Base-by-base conservation (phyloP, 2,888 invertebrate species). In the Melieria crassipennis region DNA sequence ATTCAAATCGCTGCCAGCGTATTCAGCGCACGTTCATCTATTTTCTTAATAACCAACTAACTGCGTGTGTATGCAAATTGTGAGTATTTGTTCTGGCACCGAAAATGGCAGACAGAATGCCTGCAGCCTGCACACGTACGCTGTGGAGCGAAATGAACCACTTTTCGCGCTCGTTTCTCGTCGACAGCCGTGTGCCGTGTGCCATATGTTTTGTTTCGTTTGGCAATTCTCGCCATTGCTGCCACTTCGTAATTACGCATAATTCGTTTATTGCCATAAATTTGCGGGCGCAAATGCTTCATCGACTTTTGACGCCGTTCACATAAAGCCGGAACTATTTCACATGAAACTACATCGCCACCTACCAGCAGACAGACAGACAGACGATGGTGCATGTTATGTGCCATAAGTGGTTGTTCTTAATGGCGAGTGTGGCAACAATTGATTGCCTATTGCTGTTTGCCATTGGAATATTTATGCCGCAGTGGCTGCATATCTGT, bases 41-140 rank as follows among this genome's bases (percentile, higher is more conserved):
- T 30, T 30, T 30, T 30, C 30, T 30, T 30, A 30, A 30, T 30
- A 30, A 30, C 30, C 45, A 46, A 48, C 56, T 65, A 56, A 65
- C 55, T 65, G 45, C 45, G 46, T 55, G 65, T 65, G 56, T 65
- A 65, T 56, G 55, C 45, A 50, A 65, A 65, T 65, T 65, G 65
- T 65, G 65, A 65, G 46, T 3, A 30, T 30, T 30, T 30, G 30
- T 56, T 45, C 11, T 11, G 13, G 47, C n/a, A 45, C 65, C 46
- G 10, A 63, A 63, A 50, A n/a, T 7, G 45, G 45, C 11, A 60
- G 45, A 30, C 30, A 60, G 43, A n/a, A 5, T 60, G n/a, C 10
- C 7, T 30, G 60, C 43, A 45, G 13, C 45, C 10, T 16, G 10
- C 16, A 7, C 3, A 60, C 43, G 60, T 43, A 10, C n/a, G 13